Percentiles rank a stretch among this genome's conserved stretches.
Evolutionary conservation across 1,140 invertebrate species (phyloP).

Genomic region (Zaprionus ornatus): DNA sequence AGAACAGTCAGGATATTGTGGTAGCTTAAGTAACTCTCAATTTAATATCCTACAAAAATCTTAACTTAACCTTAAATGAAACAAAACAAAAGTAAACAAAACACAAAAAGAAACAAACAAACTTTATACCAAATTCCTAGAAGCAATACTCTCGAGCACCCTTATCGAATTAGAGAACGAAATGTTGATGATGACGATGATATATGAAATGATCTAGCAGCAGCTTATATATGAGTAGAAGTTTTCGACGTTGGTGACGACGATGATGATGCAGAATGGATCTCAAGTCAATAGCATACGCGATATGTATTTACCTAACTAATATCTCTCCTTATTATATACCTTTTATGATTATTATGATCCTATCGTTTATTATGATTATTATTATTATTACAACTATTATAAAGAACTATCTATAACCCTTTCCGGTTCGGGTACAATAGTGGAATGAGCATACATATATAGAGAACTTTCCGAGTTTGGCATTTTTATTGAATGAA

Average conservation of each 20-base stretch:
- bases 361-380: slow-evolving; percentile 3
- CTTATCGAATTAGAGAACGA: slow-evolving; percentile 60
- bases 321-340: slow-evolving; percentile 1
- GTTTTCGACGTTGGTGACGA: slow-evolving; percentile 41
- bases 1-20: slow-evolving; percentile 83
- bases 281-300: slow-evolving; percentile 67
- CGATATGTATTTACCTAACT: slow-evolving; percentile 43
- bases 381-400: slow-evolving; percentile 33
- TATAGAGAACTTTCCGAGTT: slow-evolving; percentile 50
- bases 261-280: slow-evolving; percentile 40
- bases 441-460: slow-evolving; percentile 46
- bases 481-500: slow-evolving; percentile 65
- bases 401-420: slow-evolving; percentile 28
- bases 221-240: slow-evolving; percentile 58
- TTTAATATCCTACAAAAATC: slow-evolving; percentile 27
- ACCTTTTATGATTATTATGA: slow-evolving; percentile 11
- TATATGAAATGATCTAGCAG: slow-evolving; percentile 63
- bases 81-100: not conserved
- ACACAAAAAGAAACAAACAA: slow-evolving; percentile 10
- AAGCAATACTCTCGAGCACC: slow-evolving; percentile 79
- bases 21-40: slow-evolving; percentile 66
- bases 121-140: slow-evolving; percentile 73
- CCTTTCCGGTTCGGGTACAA: slow-evolving; percentile 49
- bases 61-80: slow-evolving; percentile 16
- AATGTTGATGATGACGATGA: slow-evolving; percentile 25